Percentiles rank a stretch among this genome's conserved stretches.
Evolutionary conservation across 1,140 invertebrate species (phyloP).

Genomic region (Homalodisca vitripennis): DNA sequence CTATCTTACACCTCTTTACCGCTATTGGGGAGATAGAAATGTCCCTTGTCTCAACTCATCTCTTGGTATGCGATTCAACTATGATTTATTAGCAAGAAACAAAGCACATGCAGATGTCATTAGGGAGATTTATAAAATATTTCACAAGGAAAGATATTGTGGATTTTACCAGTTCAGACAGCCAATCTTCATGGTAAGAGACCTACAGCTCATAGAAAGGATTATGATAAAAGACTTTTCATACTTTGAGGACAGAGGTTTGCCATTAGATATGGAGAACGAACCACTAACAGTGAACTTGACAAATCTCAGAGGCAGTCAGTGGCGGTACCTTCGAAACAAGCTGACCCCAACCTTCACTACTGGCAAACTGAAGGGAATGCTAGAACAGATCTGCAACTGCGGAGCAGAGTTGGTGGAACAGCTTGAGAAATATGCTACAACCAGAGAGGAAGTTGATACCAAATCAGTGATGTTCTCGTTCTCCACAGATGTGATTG

Average conservation of each 20-base stretch:
- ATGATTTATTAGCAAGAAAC: no score
- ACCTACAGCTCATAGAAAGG: conserved; percentile 44
- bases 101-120: no score
- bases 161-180: conserved; percentile 42
- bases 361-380: conserved; percentile 52
- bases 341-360: conserved; percentile 52
- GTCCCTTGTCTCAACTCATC: no score
- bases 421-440: conserved; percentile 47
- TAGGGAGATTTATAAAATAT: no score
- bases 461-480: background rate
- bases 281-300: conserved; percentile 15
- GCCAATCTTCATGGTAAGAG: conserved; percentile 42
- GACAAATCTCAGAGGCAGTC: background rate
- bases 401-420: conserved; percentile 46
- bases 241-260: conserved; percentile 42
- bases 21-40: no score
- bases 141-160: conserved; percentile 25
- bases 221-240: conserved; percentile 46
- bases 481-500: background rate
- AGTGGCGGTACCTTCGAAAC: conserved; percentile 43
- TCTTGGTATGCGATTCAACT: no score
- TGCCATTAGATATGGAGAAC: conserved; percentile 38
- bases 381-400: conserved; percentile 51
- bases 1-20: no score
- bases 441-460: background rate